Conservation (phyloP, 2,888 invertebrate genomes). For the Spodoptera littoralis region DNA sequence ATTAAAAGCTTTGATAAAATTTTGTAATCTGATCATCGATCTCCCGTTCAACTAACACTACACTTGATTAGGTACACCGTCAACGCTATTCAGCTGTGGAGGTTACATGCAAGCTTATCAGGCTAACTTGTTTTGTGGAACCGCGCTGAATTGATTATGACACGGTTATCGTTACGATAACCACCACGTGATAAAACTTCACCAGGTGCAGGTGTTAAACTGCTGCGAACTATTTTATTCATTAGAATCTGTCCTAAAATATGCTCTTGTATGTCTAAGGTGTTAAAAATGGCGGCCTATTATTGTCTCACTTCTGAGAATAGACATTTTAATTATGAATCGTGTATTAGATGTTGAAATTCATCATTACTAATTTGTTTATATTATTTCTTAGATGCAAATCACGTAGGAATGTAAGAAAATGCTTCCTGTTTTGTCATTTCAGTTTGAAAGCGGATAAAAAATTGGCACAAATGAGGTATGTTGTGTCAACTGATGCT, state of each 20-base stretch:
- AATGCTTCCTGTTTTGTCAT: background rate
- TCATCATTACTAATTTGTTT: no score
- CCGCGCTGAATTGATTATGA: constrained; percentile 40
- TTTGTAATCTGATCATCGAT: background rate
- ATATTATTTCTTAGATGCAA: no score
- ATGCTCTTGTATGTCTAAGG: no score
- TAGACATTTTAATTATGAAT: no score
- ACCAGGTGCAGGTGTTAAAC: background rate
- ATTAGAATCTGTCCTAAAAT: no score
- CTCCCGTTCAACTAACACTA: background rate
- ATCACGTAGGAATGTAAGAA: no score
- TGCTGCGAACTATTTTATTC: background rate
- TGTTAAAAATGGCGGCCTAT: no score
- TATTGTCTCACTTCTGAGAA: no score
- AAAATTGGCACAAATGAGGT: background rate
- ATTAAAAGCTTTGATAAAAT: no score
- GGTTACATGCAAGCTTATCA: constrained; percentile 27
- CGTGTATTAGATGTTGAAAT: no score
- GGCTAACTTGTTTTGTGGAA: constrained; percentile 19
- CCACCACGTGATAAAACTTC: constrained; percentile 15
- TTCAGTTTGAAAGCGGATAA: background rate
- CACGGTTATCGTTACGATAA: constrained; percentile 32
- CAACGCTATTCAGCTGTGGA: constrained; percentile 9
- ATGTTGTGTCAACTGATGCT: background rate
- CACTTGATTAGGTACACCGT: constrained; percentile 5